Evolutionary conservation across 2,888 invertebrate genomes (phyloP).

Genomic region (Ophion slaviceki): DNA sequence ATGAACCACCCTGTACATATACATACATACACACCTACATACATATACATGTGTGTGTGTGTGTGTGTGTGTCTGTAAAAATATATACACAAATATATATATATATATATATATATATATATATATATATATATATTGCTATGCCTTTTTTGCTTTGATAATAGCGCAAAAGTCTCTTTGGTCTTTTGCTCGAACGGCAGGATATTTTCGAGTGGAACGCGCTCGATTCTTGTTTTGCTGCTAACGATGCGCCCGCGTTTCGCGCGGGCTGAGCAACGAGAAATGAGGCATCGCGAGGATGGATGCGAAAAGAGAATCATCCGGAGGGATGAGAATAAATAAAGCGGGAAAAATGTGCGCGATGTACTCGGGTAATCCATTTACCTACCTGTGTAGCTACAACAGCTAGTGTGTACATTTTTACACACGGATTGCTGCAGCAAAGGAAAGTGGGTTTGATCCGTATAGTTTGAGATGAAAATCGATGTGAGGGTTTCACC

Average conservation of each 20-base stretch:
- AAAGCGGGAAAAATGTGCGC: not conserved
- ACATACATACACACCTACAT: too few species aligned
- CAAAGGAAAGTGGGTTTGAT: not conserved
- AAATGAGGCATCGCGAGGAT: not conserved
- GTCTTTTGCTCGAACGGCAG: conserved; percentile 53
- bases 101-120: too few species aligned
- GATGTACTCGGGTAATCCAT: conserved; percentile 16
- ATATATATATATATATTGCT: not conserved
- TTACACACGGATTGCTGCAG: not conserved
- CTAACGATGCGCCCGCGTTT: conserved; percentile 13
- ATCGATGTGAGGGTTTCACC: not conserved
- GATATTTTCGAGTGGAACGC: conserved; percentile 56
- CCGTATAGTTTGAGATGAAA: conserved; percentile 6
- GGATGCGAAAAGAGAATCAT: conserved; percentile 8
- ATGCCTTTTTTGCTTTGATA: conserved; percentile 54
- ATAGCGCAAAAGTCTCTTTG: conserved; percentile 41
- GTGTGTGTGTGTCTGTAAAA: not conserved
- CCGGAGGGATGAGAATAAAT: not conserved
- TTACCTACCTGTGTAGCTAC: conserved; percentile 13
- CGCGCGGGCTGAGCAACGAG: not conserved
- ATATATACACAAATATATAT: too few species aligned
- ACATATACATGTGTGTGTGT: not conserved
- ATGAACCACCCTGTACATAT: not conserved
- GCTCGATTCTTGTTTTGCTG: conserved; percentile 1
- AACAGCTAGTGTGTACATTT: not conserved